Base-by-base conservation (phyloP, 1,140 invertebrate genomes). In the Hyles euphorbiae region DNA sequence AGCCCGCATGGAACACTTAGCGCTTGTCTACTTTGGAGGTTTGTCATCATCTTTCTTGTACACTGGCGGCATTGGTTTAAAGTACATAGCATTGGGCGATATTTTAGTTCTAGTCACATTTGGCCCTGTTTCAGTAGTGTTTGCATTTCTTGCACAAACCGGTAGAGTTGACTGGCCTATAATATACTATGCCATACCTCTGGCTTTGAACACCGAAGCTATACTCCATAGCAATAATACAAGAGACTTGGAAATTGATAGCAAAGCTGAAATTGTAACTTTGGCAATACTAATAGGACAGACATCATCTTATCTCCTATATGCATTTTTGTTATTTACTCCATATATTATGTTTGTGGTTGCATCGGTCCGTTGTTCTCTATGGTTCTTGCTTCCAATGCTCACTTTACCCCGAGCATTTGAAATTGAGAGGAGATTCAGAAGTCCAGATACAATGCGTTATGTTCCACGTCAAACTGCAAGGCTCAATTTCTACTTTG, bases 181-280 rank as follows among this genome's bases (percentile, higher is more conserved):
- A 0, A 94, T 98, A 68, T 95, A 97, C 67, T 98, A 98, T 89
- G 97, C 97, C 11, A 93, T 98, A 70, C 98, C 98, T 7, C 82
- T 99, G 61, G 97, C 97, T 5, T 87, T 99, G 1, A 98, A 98
- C 71, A 98, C 97, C 7, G 97, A 98, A 83, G 97, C 97, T 33
- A 98, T 98, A 72, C 89, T 99, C 50, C 97, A 98, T 80, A 96
- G 95, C 70, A 99, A 98, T 72, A 98, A 98, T 81, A 97, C 96
- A 1, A 91, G 97, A 63, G 97, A 98, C 89, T 91, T 96, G 66
- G 96, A 96, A 61, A 93, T 92, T 63, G 97, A 98, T 77, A 93
- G 92, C 53, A 92, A 92, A 75, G 96, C 95, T 58, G 96, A 96
- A 46, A 97, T 97, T 63, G 95, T 98, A 0, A 98, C 97, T 5